Conservation (phyloP, 2,797 vertebrate species). For the Setipinna tenuifilis region DNA sequence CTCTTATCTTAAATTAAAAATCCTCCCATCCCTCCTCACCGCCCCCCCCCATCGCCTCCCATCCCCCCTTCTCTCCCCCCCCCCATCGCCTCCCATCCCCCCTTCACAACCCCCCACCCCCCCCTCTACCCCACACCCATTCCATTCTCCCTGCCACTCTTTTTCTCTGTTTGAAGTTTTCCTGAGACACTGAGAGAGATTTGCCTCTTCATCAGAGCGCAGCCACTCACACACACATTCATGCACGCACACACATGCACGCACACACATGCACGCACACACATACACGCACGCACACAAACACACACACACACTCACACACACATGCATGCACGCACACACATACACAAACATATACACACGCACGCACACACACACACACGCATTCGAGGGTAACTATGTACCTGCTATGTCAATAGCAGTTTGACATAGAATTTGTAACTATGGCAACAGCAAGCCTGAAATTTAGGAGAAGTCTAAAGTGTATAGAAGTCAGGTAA, state of each 20-base stretch:
- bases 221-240: too few relatives aligned
- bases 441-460: too few relatives aligned
- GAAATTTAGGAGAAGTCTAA: too few relatives aligned
- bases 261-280: too few relatives aligned
- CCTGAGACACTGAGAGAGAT: conserved; percentile 73
- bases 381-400: too few relatives aligned
- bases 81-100: neutral
- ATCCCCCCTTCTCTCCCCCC: neutral
- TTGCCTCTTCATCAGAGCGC: conserved; percentile 54
- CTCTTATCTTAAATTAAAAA: conserved; percentile 84
- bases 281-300: too few relatives aligned
- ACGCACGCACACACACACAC: neutral
- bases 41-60: neutral
- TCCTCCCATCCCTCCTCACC: conserved; percentile 28
- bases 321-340: neutral
- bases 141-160: conserved; percentile 40
- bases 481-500: too few relatives aligned
- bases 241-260: too few relatives aligned
- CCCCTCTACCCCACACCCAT: neutral
- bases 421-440: too few relatives aligned
- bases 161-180: conserved; percentile 76
- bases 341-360: too few relatives aligned
- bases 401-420: too few relatives aligned
- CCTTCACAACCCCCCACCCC: neutral
- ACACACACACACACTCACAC: neutral